Evolutionary conservation across 2,888 invertebrate species (phyloP).

Genomic region (Rhingia rostrata): DNA sequence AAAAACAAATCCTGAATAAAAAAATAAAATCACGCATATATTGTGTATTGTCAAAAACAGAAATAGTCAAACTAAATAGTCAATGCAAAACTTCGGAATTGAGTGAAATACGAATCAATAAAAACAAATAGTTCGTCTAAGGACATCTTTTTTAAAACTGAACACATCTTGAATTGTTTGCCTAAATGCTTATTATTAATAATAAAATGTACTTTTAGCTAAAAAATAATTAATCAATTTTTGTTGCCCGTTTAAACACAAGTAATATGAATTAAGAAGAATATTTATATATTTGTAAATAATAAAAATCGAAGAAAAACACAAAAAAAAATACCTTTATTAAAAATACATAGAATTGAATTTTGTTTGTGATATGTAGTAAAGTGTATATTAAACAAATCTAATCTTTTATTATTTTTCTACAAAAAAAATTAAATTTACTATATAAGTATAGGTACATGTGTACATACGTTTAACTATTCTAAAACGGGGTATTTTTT

Average conservation of each 20-base stretch:
- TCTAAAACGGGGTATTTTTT: background rate
- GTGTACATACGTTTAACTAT: constrained; percentile 8
- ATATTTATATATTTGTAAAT: constrained; percentile 37
- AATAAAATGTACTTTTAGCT: background rate
- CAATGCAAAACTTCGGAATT: constrained; percentile 53
- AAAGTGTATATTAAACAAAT: constrained; percentile 34
- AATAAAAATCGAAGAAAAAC: constrained; percentile 30
- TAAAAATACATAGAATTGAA: constrained; percentile 34
- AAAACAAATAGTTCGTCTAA: constrained; percentile 33
- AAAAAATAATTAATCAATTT: background rate
- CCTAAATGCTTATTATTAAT: constrained; percentile 6
- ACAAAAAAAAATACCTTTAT: constrained; percentile 13
- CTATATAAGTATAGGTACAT: background rate
- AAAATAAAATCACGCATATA: background rate
- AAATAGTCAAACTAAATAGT: constrained; percentile 16
- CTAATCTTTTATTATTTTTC: constrained; percentile 63
- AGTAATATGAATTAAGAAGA: constrained; percentile 6
- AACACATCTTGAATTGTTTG: background rate
- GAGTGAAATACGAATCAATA: constrained; percentile 43
- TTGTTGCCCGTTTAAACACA: constrained; percentile 6
- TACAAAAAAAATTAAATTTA: constrained; percentile 35
- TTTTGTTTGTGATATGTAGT: constrained; percentile 63
- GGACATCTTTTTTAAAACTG: constrained; percentile 2
- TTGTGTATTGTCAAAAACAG: background rate
- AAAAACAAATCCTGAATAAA: background rate